Evolutionary conservation across 2,113 vertebrate species (phyloP).

Genomic region (Dipodomys merriami): DNA sequence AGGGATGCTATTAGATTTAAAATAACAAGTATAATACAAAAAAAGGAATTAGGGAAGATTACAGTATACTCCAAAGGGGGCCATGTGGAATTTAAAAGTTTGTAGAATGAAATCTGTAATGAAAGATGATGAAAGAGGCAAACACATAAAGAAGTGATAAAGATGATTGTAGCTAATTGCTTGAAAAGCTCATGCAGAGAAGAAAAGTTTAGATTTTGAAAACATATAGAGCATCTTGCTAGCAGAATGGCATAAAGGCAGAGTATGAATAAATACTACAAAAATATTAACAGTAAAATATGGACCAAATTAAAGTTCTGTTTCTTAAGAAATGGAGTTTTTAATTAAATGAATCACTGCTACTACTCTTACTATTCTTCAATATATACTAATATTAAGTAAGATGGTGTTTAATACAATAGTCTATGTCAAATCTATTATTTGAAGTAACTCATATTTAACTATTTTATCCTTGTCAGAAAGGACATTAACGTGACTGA

Average conservation of each 20-base stretch:
- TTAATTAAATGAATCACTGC: neutral
- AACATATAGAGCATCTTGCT: neutral
- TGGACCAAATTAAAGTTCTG: neutral
- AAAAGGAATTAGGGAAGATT: neutral
- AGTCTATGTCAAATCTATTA: neutral
- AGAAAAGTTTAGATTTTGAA: neutral
- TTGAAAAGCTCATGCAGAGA: neutral
- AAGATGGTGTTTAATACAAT: neutral
- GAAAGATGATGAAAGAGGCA: slow-evolving; percentile 2
- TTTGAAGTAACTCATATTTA: neutral
- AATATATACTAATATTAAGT: neutral
- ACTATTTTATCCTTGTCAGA: neutral
- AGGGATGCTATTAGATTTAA: neutral
- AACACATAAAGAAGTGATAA: neutral
- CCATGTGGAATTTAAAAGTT: neutral
- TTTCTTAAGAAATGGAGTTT: neutral
- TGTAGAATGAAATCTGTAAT: neutral
- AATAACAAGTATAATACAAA: neutral
- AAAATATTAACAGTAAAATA: neutral
- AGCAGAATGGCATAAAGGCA: neutral
- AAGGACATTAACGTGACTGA: neutral
- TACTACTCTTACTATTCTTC: no score
- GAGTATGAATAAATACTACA: neutral
- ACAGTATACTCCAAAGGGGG: neutral
- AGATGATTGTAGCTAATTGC: neutral